Conservation (phyloP, 1,140 invertebrate species). For the Phocides pigmalion region DNA sequence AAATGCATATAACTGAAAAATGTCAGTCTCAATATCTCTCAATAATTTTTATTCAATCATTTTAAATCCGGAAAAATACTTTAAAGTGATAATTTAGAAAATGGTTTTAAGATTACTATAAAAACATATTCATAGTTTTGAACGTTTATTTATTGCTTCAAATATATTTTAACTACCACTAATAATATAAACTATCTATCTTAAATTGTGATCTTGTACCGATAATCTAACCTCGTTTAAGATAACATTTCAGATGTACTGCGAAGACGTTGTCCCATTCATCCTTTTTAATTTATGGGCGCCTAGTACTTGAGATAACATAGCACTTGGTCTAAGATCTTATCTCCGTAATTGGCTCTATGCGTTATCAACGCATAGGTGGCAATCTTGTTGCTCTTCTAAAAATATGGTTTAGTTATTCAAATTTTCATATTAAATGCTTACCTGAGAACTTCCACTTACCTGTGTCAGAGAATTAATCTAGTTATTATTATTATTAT, state of each 20-base stretch:
- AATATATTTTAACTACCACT: background rate
- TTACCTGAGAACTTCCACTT: too few relatives aligned
- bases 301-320: conserved; percentile 6
- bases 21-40: too few relatives aligned
- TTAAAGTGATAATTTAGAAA: background rate
- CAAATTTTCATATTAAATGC: too few relatives aligned
- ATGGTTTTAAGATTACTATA: background rate
- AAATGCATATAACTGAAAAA: too few relatives aligned
- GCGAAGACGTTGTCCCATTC: conserved; percentile 17
- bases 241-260: conserved; percentile 27
- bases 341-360: conserved; percentile 13
- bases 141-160: background rate
- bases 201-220: conserved; percentile 23
- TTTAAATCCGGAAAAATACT: too few relatives aligned
- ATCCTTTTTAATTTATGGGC: conserved; percentile 24
- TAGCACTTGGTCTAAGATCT: conserved; percentile 21
- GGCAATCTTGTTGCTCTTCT: conserved; percentile 2
- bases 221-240: conserved; percentile 24
- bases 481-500: too few relatives aligned
- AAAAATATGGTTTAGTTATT: too few relatives aligned
- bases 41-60: too few relatives aligned
- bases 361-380: conserved; percentile 10
- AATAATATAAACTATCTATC: conserved; percentile 1
- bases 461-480: too few relatives aligned
- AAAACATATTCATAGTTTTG: background rate